Base-by-base conservation (phyloP, 2,113 vertebrate genomes). In the Eolophus roseicapilla region DNA sequence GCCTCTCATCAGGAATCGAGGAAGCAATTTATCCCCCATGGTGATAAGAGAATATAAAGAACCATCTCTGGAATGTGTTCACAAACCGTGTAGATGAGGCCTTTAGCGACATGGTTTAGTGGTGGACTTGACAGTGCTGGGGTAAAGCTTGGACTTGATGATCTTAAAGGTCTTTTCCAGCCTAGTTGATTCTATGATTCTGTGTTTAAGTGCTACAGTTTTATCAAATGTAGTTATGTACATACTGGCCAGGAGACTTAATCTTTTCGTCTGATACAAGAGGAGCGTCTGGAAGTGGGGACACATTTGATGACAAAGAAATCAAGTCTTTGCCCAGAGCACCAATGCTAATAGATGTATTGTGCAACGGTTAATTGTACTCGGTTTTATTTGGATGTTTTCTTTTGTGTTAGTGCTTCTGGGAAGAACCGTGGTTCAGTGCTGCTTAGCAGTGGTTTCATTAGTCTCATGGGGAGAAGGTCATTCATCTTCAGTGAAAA, bases 281-380 rank as follows among this genome's bases (percentile, higher is more conserved):
- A 89, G 46, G 46, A 44, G 11, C 65, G 33, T 74, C 77, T 93
- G 70, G 84, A 91, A 65, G n/a, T 81, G 65, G 80, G 88, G 71
- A 69, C 67, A 90, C 4, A 16, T 79, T 76, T 6, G 4, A 28
- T 60, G 81, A 69, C 78, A 82, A 82, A 82, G 69, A 64, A 71
- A 62, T 63, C 60, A 60, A 68, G 47, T 71, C 91, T 86, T 74
- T 89, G 62, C 86, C 52, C 74, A 79, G 92, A 89, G 77, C 88
- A 49, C 74, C 41, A 75, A 2, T 11, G 13, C 81, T 79, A 92
- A 64, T 65, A 87, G 29, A 52, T 46, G 52, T 35, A 76, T 96
- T 96, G 88, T 93, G 94, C 95, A 94, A 89, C 37, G 65, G 74
- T 76, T 95, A 88, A 89, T 92, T 93, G 92, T 96, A 71, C 86